Evolutionary conservation across 2,888 invertebrate genomes (phyloP).

Genomic region (Pseudeuparius sepicola): DNA sequence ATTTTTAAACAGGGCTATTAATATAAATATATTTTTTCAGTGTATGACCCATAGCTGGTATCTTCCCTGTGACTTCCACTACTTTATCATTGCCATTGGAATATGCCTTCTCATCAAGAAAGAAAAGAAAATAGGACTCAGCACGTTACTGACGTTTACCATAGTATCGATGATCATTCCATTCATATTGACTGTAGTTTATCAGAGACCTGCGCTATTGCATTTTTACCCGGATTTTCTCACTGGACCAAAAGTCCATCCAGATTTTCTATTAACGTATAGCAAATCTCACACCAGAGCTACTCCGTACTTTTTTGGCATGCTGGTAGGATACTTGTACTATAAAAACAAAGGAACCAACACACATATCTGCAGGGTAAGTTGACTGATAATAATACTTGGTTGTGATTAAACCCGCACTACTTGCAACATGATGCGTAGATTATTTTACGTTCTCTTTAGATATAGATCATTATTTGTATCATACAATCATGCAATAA

Average conservation of each 20-base stretch:
- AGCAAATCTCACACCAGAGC: conserved; percentile 51
- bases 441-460: no score
- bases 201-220: conserved; percentile 44
- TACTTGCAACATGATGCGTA: no score
- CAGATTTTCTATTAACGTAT: conserved; percentile 47
- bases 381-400: no score
- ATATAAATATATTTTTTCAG: conserved; percentile 44
- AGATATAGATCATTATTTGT: no score
- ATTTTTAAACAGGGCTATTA: no score
- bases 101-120: conserved; percentile 41
- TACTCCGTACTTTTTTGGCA: conserved; percentile 49
- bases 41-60: conserved; percentile 61
- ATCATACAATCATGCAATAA: no score
- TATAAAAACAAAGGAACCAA: conserved; percentile 33
- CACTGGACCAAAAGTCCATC: conserved; percentile 41
- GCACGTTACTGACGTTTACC: conserved; percentile 35
- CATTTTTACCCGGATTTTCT: conserved; percentile 49
- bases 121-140: conserved; percentile 37
- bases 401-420: no score
- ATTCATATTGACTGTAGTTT: conserved; percentile 43
- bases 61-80: conserved; percentile 61
- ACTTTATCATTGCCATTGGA: conserved; percentile 48
- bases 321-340: conserved; percentile 44
- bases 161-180: conserved; percentile 41
- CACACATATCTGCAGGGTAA: conserved; percentile 34